Evolutionary conservation across 2,113 vertebrate species (phyloP), one percentile per base, ranked within the genome.

Genomic region (Phrynosoma blainvillii): DNA sequence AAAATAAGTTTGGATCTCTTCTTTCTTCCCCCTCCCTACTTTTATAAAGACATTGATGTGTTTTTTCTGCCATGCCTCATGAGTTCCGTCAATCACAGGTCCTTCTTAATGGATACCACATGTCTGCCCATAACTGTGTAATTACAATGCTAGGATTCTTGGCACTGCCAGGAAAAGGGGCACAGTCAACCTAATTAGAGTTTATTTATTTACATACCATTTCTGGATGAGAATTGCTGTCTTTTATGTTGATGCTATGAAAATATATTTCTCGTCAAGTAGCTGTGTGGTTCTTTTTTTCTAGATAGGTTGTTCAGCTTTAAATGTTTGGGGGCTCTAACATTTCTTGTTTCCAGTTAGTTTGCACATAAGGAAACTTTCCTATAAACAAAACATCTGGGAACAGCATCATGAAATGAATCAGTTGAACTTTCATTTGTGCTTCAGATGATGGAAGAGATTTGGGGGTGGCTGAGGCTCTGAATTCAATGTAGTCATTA

Each of bases 71-170:
- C 96, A 97, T 97, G 96, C 96, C 95, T 97, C 97, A 96, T 97
- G 96, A 96, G 97, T 96, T 96, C 96, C 96, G 96, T 96, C 96
- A 97, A 97, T 97, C 97, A 96, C 94, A 96, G 96, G 95, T 95
- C 95, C 92, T 95, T 96, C 96, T 96, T 98, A 98, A 98, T 97
- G 95, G 96, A 97, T 97, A 97, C 96, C 97, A 98, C 97, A 98
- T 97, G 97, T 96, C 95, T 97, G 95, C 97, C 95, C 96, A 97
- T 96, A 97, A 97, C 95, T 95, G 93, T 96, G 96, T 97, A 97
- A 97, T 98, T 98, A 98, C 96, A 97, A 96, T 96, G 96, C 96
- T 96, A 95, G 94, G 95, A 96, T 97, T 97, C 96, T 96, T 97
- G 97, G 96, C 96, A 97, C 90, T 97, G 96, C 96, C 97, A 97